These are phyloP conservation scores for Caenorhabditis latens DNA, from an alignment of 1,140 invertebrate species.

Conservation along the genomic window DNA sequence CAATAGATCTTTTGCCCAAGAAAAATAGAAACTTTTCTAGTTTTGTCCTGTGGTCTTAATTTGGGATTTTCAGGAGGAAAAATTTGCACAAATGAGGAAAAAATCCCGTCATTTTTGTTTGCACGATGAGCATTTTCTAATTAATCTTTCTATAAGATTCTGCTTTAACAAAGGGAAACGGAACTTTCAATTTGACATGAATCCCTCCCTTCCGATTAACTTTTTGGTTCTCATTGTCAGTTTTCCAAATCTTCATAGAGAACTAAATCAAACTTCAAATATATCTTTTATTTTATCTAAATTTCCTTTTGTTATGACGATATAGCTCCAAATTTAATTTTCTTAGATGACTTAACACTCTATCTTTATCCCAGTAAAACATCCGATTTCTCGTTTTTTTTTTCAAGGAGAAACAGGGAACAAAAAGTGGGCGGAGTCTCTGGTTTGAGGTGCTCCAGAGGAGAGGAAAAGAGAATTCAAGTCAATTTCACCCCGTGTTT, in stretches of 20 bases:
- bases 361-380: background rate
- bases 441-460: background rate
- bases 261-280: no score
- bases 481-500: slow-evolving; percentile 45
- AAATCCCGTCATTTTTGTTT: slow-evolving; percentile 18
- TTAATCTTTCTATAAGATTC: background rate
- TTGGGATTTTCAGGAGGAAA: background rate
- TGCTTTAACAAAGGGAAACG: background rate
- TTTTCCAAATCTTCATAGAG: no score
- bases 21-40: background rate
- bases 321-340: no score
- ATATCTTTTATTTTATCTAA: no score
- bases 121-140: background rate
- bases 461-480: slow-evolving; percentile 16
- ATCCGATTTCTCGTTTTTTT: background rate
- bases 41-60: background rate
- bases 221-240: no score
- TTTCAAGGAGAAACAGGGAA: background rate
- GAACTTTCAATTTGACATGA: background rate
- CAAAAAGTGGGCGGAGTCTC: slow-evolving; percentile 12
- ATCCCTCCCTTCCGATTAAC: background rate
- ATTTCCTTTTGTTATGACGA: no score
- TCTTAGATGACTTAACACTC: background rate
- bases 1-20: no score
- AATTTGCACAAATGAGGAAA: background rate